Percentiles rank a stretch among this genome's conserved stretches.
These are phyloP conservation scores for Oryzias dopingdopingensis DNA, from an alignment of 2,797 vertebrate genomes.

Conservation along the genomic window DNA sequence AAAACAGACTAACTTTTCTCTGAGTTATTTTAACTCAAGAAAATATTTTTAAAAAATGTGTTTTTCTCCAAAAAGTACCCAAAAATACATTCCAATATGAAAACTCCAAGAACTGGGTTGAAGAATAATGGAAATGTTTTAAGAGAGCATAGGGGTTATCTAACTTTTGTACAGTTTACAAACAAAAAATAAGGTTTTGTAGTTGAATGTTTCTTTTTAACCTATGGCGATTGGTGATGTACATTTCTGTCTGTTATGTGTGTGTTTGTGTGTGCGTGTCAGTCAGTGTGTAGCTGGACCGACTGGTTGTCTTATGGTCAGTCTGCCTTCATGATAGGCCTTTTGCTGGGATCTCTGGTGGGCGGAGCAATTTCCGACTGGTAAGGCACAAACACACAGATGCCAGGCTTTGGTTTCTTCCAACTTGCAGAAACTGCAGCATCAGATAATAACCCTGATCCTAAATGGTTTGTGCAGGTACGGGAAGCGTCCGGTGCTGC, in stretches of 20 bases:
- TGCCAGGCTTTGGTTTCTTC: neutral
- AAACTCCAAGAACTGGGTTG: no score
- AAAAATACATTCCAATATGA: no score
- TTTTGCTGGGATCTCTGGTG: slow-evolving; percentile 71
- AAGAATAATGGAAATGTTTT: no score
- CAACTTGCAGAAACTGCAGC: no score
- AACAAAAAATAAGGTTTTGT: no score
- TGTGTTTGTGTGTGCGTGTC: slow-evolving; percentile 24
- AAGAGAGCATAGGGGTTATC: no score
- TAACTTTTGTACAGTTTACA: no score
- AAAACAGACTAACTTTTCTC: no score
- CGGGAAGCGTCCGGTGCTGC: slow-evolving; percentile 67
- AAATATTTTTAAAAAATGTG: no score
- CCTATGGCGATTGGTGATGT: slow-evolving; percentile 1
- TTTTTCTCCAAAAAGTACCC: no score
- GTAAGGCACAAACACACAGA: slow-evolving; percentile 30
- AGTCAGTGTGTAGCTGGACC: slow-evolving; percentile 58
- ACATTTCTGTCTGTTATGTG: slow-evolving; percentile 13
- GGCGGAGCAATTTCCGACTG: slow-evolving; percentile 70
- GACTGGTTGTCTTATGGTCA: slow-evolving; percentile 59
- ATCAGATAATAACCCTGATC: neutral
- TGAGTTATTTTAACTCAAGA: no score
- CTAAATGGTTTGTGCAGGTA: slow-evolving; percentile 52
- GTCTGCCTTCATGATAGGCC: slow-evolving; percentile 65
- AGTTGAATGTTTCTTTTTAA: no score